Evolutionary conservation across 2,888 invertebrate species (phyloP), one percentile per base, ranked within the genome.

Genomic region (Drosophila limbata): DNA sequence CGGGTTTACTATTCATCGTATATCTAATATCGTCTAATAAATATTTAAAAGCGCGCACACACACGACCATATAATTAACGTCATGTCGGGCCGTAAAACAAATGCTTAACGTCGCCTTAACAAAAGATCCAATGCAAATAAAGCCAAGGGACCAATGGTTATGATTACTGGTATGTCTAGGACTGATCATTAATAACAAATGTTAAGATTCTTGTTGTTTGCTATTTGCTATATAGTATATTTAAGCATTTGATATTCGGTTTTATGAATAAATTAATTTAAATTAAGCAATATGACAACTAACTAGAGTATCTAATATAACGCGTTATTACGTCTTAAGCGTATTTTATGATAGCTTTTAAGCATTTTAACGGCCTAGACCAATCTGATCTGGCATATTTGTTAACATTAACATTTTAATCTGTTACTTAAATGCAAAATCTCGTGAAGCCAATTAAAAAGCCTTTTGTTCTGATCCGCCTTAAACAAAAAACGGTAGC

Each of bases 231-330:
- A 74, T 72, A 75, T 72, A 64, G 73, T 72, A 75, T 72, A 64
- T 73, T 77, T 77, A 75, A 75, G 77, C 69, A 75, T 73, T 72
- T 72, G 71, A 81, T 76, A 78, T 87, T 76, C 75, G 40, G 59
- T 70, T 63, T 48, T 85, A 89, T 85, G 86, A 86, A 86, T 86
- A 86, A 86, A 86, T 86, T 88, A 86, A 81, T 76, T 89, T 88
- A 88, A 88, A 89, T 89, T 86, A 86, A 89, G 88, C 84, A 77
- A 81, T 86, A 86, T 76, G 81, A 73, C 69, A 83, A 88, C 88
- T 85, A 89, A 89, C 89, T 84, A 89, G 76, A 82, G 78, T 85
- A 87, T 82, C 73, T 89, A 79, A 80, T 65, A 74, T 71, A 79
- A 79, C 62, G 71, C 70, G 69, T 56, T 87, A 75, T 68, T 84